Percentiles rank a stretch among this genome's conserved stretches.
phyloP scores from a whole-genome alignment of 2,888 invertebrate species.

The Aphidoletes aphidimyza region DNA sequence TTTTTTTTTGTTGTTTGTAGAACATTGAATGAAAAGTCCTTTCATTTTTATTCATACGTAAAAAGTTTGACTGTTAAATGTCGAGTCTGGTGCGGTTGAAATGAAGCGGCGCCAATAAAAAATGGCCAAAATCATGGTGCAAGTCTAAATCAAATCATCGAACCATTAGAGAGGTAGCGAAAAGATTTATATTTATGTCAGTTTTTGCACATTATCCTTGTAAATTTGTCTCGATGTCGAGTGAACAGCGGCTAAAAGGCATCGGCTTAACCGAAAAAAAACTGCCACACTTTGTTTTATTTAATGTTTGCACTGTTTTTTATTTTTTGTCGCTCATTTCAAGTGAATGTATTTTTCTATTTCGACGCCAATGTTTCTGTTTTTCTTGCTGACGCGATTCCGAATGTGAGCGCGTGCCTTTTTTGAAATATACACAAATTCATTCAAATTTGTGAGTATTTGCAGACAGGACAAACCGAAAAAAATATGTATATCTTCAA shows the following conservation, averaged over 20 bases:
- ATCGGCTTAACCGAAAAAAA: background rate
- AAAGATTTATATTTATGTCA: slow-evolving; percentile 34
- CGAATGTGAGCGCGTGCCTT: background rate
- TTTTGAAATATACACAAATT: background rate
- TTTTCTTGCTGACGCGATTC: background rate
- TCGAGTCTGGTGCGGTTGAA: background rate
- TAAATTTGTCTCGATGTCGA: slow-evolving; percentile 15
- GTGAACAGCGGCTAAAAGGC: background rate
- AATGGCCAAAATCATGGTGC: slow-evolving; percentile 17
- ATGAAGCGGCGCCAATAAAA: background rate
- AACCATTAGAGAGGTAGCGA: background rate
- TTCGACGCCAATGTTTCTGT: background rate
- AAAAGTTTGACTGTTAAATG: background rate
- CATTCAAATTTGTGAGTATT: slow-evolving; percentile 23
- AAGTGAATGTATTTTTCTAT: background rate
- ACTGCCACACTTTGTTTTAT: slow-evolving; percentile 32
- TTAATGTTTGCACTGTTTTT: background rate
- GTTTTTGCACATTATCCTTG: slow-evolving; percentile 17
- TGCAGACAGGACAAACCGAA: background rate
- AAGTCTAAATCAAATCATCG: slow-evolving; percentile 41
- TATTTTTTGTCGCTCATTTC: background rate
- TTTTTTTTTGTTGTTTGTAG: no score
- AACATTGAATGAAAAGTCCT: no score
- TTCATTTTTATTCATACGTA: background rate
- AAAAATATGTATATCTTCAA: background rate